Evolutionary conservation across 2,888 invertebrate species (phyloP).

Genomic region (Noctua pronuba): DNA sequence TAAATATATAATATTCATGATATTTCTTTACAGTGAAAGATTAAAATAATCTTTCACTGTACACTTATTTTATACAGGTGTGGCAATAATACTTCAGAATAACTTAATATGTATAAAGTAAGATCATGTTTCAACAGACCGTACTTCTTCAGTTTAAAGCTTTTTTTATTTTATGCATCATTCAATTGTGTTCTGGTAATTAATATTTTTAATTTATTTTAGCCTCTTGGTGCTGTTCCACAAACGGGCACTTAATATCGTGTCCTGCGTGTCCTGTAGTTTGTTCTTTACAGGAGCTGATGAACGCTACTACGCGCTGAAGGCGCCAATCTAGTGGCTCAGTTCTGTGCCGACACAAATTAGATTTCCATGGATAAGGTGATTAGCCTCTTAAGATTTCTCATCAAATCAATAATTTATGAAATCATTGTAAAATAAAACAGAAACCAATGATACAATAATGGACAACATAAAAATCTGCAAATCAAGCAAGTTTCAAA

Average conservation of each 20-base stretch:
- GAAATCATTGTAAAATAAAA: background rate
- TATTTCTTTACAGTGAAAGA: too few species aligned
- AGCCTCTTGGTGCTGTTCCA: background rate
- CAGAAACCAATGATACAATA: background rate
- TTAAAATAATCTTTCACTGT: background rate
- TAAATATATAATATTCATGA: background rate
- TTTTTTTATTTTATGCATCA: background rate
- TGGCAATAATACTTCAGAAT: slow-evolving; percentile 28
- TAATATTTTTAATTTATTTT: background rate
- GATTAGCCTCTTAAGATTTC: background rate
- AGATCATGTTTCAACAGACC: background rate
- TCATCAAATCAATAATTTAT: background rate
- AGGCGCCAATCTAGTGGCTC: background rate
- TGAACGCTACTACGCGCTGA: background rate
- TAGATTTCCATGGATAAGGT: background rate
- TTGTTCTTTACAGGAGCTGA: background rate
- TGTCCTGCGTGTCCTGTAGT: background rate
- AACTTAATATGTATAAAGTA: background rate
- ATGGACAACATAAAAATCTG: background rate
- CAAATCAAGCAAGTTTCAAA: background rate
- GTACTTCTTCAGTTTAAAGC: slow-evolving; percentile 24
- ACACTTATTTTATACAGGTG: slow-evolving; percentile 1
- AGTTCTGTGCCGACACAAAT: background rate
- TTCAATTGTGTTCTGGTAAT: background rate
- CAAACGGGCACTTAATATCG: background rate